Percentiles rank a stretch among this genome's conserved stretches.
Conservation (phyloP, 2,888 invertebrate species). For the Parapristionchus giblindavisi region DNA sequence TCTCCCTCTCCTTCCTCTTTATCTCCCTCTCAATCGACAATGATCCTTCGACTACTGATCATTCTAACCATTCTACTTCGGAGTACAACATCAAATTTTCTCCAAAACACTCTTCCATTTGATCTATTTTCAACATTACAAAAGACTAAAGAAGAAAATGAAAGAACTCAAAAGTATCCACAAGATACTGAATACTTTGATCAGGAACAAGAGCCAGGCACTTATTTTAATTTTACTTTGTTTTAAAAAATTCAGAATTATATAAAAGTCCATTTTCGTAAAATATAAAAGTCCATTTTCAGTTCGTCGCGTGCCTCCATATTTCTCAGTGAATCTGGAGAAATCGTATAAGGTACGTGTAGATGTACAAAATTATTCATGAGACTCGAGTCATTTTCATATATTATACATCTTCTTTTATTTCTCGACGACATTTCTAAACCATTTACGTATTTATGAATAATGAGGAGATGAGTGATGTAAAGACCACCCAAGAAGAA, state of each 20-base stretch:
- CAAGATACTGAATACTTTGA: slow-evolving; percentile 26
- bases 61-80: slow-evolving; percentile 40
- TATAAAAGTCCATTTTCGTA: background rate
- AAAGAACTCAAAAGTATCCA: slow-evolving; percentile 5
- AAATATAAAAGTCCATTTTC: slow-evolving; percentile 65
- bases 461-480: no score
- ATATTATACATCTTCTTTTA: no score
- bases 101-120: slow-evolving; percentile 57
- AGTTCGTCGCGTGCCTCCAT: slow-evolving; percentile 93
- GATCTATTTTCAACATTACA: slow-evolving; percentile 51
- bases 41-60: slow-evolving; percentile 16
- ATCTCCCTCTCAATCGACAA: background rate
- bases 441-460: background rate
- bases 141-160: background rate
- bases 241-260: background rate
- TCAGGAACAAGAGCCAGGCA: slow-evolving; percentile 29
- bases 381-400: no score
- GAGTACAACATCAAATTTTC: slow-evolving; percentile 41
- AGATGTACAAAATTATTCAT: no score
- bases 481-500: no score
- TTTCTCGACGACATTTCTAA: background rate
- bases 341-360: slow-evolving; percentile 87
- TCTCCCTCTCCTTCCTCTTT: slow-evolving; percentile 6
- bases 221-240: background rate
- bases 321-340: slow-evolving; percentile 91